These are phyloP conservation scores for Pagetopsis macropterus DNA, from an alignment of 2,797 vertebrate genomes.

Conservation along the genomic window DNA sequence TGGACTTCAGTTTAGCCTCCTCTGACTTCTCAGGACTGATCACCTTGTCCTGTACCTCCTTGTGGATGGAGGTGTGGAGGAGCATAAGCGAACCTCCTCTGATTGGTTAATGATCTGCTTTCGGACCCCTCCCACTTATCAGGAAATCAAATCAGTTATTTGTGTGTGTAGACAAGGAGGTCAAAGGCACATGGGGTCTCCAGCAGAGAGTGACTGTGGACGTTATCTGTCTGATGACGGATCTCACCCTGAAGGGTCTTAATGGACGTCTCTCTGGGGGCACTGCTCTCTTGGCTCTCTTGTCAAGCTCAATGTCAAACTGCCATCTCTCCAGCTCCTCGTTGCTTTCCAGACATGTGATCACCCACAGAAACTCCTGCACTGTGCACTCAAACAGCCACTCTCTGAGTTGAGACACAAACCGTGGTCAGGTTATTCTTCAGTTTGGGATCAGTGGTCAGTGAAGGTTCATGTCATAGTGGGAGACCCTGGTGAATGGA, in stretches of 20 bases:
- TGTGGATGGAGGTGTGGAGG: no score
- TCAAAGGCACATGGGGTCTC: no score
- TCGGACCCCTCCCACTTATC: no score
- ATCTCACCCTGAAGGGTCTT: no score
- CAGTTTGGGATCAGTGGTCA: slow-evolving; percentile 90
- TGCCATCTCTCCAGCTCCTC: slow-evolving; percentile 97
- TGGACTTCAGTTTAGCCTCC: slow-evolving; percentile 96
- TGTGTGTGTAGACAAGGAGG: no score
- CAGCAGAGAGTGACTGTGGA: no score
- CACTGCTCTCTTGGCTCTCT: slow-evolving; percentile 89
- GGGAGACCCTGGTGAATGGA: slow-evolving; percentile 90
- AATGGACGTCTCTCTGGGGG: no score
- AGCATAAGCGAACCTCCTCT: no score
- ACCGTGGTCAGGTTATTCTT: slow-evolving; percentile 91
- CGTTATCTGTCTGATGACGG: no score
- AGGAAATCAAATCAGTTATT: no score
- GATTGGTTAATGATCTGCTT: no score
- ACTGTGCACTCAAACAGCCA: slow-evolving; percentile 94
- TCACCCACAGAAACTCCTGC: slow-evolving; percentile 94
- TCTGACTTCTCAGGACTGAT: slow-evolving; percentile 95
- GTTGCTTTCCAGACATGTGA: slow-evolving; percentile 90
- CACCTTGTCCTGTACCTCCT: slow-evolving; percentile 95
- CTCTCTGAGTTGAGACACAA: slow-evolving; percentile 96
- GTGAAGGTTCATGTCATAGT: slow-evolving; percentile 93
- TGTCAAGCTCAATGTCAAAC: slow-evolving; percentile 96